Evolutionary conservation across 2,888 invertebrate species (phyloP).

Genomic region (Pterostichus niger): DNA sequence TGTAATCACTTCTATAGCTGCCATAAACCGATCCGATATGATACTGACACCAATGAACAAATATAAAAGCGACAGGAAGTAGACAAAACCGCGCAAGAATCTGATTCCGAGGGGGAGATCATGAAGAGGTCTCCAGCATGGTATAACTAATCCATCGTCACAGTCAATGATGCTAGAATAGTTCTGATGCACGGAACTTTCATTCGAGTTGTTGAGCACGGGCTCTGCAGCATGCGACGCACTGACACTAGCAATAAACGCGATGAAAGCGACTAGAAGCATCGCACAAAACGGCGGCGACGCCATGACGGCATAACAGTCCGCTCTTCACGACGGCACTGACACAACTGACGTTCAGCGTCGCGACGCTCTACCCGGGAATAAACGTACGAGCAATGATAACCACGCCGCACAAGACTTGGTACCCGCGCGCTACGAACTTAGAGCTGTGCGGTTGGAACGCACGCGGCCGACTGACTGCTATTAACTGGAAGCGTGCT

Average conservation of each 20-base stretch:
- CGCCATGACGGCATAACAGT: slow-evolving; percentile 10
- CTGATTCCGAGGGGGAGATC: slow-evolving; percentile 88
- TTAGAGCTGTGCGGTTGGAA: background rate
- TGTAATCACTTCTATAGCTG: slow-evolving; percentile 98
- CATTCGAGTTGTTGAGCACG: background rate
- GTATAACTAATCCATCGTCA: slow-evolving; percentile 91
- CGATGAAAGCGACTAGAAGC: background rate
- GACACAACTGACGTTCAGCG: background rate
- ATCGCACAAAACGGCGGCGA: too few species aligned
- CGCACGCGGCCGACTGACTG: too few species aligned
- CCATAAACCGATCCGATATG: slow-evolving; percentile 99
- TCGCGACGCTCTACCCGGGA: background rate
- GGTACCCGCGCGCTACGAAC: background rate
- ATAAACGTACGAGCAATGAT: background rate
- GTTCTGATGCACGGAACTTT: background rate
- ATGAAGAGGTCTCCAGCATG: slow-evolving; percentile 92
- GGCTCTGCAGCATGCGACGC: background rate
- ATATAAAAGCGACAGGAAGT: slow-evolving; percentile 93
- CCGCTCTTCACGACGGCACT: background rate
- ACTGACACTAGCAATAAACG: background rate
- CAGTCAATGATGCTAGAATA: slow-evolving; percentile 78
- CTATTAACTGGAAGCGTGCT: too few species aligned
- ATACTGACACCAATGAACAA: slow-evolving; percentile 99
- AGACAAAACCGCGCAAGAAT: slow-evolving; percentile 91
- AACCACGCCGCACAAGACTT: background rate